Evolutionary conservation across 2,888 invertebrate genomes (phyloP).

Genomic region (Muschampia plurimacula): DNA sequence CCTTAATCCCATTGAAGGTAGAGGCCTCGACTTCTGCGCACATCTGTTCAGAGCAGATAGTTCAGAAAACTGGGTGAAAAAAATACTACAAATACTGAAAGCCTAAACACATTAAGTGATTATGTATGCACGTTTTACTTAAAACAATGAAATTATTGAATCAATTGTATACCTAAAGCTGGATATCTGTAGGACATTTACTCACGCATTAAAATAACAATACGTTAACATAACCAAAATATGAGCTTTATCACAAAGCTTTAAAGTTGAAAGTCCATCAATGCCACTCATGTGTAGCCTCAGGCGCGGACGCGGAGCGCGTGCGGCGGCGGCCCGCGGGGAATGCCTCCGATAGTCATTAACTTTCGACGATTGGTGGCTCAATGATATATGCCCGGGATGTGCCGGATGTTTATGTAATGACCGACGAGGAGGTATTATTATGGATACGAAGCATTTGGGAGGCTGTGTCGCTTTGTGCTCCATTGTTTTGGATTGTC

Average conservation of each 20-base stretch:
- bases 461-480: slow-evolving; percentile 32
- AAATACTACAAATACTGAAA: too few species aligned
- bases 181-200: slow-evolving; percentile 20
- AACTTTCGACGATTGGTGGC: slow-evolving; percentile 74
- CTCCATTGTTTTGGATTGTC: slow-evolving; percentile 29
- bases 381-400: slow-evolving; percentile 74
- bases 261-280: slow-evolving; percentile 41
- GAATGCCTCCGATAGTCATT: slow-evolving; percentile 80
- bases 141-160: slow-evolving; percentile 4
- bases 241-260: slow-evolving; percentile 29
- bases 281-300: slow-evolving; percentile 46
- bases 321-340: slow-evolving; percentile 60
- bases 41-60: too few species aligned
- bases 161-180: background rate
- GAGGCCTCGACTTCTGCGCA: too few species aligned
- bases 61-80: too few species aligned
- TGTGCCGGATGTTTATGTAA: slow-evolving; percentile 77
- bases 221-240: slow-evolving; percentile 7
- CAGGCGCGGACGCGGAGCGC: slow-evolving; percentile 56
- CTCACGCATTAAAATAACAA: slow-evolving; percentile 10
- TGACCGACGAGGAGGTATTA: slow-evolving; percentile 57
- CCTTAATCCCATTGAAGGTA: too few species aligned
- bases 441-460: slow-evolving; percentile 45
- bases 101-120: too few species aligned
- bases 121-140: background rate